Evolutionary conservation across 2,797 vertebrate genomes (phyloP).

Genomic region (Pristis pectinata): DNA sequence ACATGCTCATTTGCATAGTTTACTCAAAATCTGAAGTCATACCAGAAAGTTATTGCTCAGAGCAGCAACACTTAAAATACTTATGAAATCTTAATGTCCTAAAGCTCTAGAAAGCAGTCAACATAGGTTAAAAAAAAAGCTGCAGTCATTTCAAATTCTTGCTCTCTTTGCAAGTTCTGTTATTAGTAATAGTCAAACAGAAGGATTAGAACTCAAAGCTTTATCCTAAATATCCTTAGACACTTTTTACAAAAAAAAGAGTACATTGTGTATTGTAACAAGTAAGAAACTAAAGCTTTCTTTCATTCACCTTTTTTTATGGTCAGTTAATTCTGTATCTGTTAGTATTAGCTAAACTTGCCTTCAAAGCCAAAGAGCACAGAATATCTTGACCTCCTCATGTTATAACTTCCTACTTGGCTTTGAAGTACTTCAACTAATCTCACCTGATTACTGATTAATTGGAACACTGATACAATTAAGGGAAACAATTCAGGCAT

Average conservation of each 20-base stretch:
- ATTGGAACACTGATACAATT: neutral
- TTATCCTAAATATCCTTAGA: neutral
- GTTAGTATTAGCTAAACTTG: neutral
- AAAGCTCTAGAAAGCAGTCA: neutral
- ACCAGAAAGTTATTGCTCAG: neutral
- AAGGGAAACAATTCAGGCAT: neutral
- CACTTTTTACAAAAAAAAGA: neutral
- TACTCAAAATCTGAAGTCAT: neutral
- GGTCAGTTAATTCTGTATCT: neutral
- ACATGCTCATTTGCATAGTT: neutral
- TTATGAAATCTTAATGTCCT: neutral
- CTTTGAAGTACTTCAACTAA: neutral
- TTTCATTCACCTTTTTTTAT: neutral
- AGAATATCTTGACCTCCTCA: neutral
- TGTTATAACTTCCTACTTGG: neutral
- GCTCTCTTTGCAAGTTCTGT: too few relatives aligned
- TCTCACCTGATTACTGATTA: conserved; percentile 12
- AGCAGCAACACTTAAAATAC: neutral
- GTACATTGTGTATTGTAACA: neutral
- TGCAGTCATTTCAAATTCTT: neutral
- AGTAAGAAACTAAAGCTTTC: neutral
- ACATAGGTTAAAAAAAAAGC: neutral
- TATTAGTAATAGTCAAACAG: neutral
- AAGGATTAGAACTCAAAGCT: neutral
- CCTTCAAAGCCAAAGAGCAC: neutral